Base-by-base conservation (phyloP, 2,888 invertebrate genomes). In the Beris morrisii region DNA sequence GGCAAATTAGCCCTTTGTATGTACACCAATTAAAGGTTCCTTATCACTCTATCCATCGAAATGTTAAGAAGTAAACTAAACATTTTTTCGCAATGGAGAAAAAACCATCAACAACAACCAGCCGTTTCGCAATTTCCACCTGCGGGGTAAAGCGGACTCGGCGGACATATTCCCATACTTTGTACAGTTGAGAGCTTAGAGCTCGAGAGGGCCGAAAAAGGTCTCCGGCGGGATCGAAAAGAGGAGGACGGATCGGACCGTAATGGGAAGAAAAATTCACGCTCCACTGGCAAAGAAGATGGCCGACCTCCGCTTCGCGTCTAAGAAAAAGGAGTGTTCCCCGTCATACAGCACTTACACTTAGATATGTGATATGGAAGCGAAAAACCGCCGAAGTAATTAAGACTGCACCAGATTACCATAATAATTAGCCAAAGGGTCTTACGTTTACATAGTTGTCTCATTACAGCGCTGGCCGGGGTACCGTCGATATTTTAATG, bases 381-480 rank as follows among this genome's bases (percentile, higher is more conserved):
- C 9, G 54, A 30, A 59, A 28, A 48, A 30, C 58, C 48, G 11
- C 58, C 22, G 46, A 48, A 59, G 58, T 59, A 59, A 59, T 59
- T 59, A 59, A 59, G 58, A 59, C 58, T 13, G 58, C 46, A 48
- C 58, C 58, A 48, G 48, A 59, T 59, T 59, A 59, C 48, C 58
- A 59, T 59, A 59, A 59, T 59, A 59, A 58, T 58, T 59, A 59
- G 58, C 58, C 58, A 48, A 59, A 48, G 58, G 58, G 58, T 48
- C 30, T 13, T 22, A 22, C 22, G 22, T 22, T 22, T 22, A 22
- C 30, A 59, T 48, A 59, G 46, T 59, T 15, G 58, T 31, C 58
- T 59, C 58, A 59, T 59, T 59, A 59, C 38, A 38, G 9, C 38
- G 38, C 38, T 9, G 9, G 38, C 5, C 3, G 38, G 38, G 22